Evolutionary conservation across 2,797 vertebrate genomes (phyloP), one percentile per base, ranked within the genome.

Genomic region (Anomalospiza imberbis): DNA sequence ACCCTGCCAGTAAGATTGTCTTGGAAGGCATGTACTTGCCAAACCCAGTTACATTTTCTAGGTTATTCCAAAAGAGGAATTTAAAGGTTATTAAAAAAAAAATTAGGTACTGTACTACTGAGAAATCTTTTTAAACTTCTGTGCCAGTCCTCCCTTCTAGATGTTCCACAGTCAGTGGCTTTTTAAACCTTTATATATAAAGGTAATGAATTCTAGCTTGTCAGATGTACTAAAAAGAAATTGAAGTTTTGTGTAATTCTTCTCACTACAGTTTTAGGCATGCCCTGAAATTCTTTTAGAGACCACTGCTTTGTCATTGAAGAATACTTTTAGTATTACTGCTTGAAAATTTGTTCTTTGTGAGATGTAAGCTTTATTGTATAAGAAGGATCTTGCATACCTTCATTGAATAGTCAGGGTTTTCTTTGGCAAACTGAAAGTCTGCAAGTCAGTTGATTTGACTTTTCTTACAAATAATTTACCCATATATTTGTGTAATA

Each of bases 341-440:
- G 1, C 12, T 88, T 34, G 61, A 63, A 51, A 75, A 28, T 36
- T 40, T 70, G 6, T 85, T 71, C 65, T 57, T 63, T 3, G 1
- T 2, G 16, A 54, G 17, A 17, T 72, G 4, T 14, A 17, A 20
- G n/a, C 60, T 65, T 67, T 71, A 29, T 57, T 40, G 16, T 2
- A 0, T 24, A n/a, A 34, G 44, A 22, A 47, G 9, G 11, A 14
- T 24, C 51, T 73, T 57, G 1, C 0, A 2, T 45, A 15, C 13
- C 31, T 86, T 84, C n/a, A 17, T 8, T 29, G 55, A 38, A 26
- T 58, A n/a, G 3, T 0, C 17, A 5, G 38, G 11, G 5, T 18
- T 85, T 86, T 72, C 42, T 79, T 0, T 58, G 40, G 38, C 16
- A 2, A 44, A 13, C 36, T 14, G 48, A 8, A 75, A 51, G 31